Evolutionary conservation across 2,888 invertebrate genomes (phyloP).

Genomic region (Agrenia bidenticulata): DNA sequence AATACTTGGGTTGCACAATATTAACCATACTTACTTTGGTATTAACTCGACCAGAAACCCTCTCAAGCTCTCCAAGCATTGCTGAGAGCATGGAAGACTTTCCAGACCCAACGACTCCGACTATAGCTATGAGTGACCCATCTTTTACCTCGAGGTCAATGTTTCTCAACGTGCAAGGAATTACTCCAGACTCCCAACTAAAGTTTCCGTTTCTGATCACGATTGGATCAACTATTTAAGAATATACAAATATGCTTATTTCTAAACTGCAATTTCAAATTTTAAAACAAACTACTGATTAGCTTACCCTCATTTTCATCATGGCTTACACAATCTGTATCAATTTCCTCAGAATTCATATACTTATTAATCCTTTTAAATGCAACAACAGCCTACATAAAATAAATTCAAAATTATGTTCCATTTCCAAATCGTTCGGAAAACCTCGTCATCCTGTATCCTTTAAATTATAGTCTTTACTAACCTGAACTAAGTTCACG

Average conservation of each 20-base stretch:
- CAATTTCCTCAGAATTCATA: conserved; percentile 62
- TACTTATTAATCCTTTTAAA: conserved; percentile 62
- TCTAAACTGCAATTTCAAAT: neutral
- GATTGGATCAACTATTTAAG: conserved; percentile 60
- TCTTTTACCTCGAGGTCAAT: conserved; percentile 72
- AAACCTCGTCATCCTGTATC: neutral
- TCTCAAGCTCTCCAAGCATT: conserved; percentile 59
- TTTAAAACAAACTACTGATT: neutral
- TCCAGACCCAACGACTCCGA: conserved; percentile 84
- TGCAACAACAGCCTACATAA: conserved; percentile 56
- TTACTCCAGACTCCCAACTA: conserved; percentile 69
- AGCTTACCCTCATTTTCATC: conserved; percentile 36
- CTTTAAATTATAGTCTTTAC: neutral
- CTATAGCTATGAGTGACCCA: conserved; percentile 75
- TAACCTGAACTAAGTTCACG: conserved; percentile 20
- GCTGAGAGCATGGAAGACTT: conserved; percentile 66
- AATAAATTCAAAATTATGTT: neutral
- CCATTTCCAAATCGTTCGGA: neutral
- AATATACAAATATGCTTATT: neutral
- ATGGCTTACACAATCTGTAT: conserved; percentile 56
- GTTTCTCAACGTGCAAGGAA: conserved; percentile 58
- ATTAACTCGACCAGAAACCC: conserved; percentile 53
- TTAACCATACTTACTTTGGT: conserved; percentile 60
- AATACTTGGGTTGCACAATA: conserved; percentile 42
- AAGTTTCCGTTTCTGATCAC: conserved; percentile 85